Evolutionary conservation across 2,797 vertebrate genomes (phyloP).

Genomic region (Sebastes diploproa): DNA sequence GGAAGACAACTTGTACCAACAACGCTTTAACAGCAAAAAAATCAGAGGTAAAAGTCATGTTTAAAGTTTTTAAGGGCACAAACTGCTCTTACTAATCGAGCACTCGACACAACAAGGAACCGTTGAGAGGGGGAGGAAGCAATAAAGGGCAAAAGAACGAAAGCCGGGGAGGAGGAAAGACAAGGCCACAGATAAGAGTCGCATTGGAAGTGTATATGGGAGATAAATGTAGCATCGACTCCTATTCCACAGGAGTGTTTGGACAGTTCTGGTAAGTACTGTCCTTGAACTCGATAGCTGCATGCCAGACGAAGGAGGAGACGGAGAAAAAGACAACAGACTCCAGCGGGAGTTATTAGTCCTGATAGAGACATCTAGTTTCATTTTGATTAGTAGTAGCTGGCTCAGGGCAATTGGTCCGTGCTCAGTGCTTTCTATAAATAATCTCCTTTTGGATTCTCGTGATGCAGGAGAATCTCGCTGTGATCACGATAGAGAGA

Average conservation of each 20-base stretch:
- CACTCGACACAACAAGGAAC: slow-evolving; percentile 18
- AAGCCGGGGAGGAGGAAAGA: slow-evolving; percentile 9
- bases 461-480: not conserved
- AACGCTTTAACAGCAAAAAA: not conserved
- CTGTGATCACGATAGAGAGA: not conserved
- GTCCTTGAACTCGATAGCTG: slow-evolving; percentile 44
- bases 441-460: slow-evolving; percentile 31
- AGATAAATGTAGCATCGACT: slow-evolving; percentile 29
- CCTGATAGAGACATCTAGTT: slow-evolving; percentile 10
- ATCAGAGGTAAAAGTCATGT: not conserved
- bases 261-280: slow-evolving; percentile 6
- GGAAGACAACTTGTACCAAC: not conserved
- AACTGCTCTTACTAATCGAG: not conserved
- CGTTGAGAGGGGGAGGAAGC: not conserved
- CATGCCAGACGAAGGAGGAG: not conserved
- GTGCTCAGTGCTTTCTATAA: slow-evolving; percentile 10
- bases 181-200: slow-evolving; percentile 49
- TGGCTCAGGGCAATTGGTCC: not conserved
- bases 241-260: slow-evolving; percentile 23
- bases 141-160: slow-evolving; percentile 4
- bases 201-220: slow-evolving; percentile 18
- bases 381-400: slow-evolving; percentile 16
- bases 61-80: slow-evolving; percentile 17
- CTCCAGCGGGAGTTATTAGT: slow-evolving; percentile 14
- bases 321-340: slow-evolving; percentile 12